Evolutionary conservation across 2,888 invertebrate genomes (phyloP).

Genomic region (Oligia latruncula): DNA sequence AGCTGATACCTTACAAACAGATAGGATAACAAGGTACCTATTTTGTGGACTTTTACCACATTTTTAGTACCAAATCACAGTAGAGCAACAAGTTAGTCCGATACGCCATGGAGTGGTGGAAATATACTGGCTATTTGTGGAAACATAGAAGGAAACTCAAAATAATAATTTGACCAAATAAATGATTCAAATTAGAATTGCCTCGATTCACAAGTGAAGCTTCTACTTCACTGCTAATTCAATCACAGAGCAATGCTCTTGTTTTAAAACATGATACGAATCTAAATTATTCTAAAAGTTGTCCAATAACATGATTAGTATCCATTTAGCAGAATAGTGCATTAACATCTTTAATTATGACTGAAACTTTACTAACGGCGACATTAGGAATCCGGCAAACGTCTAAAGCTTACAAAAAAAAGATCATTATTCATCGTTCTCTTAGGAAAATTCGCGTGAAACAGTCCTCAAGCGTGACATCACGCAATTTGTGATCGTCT

Average conservation of each 20-base stretch:
- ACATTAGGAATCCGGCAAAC: slow-evolving; percentile 57
- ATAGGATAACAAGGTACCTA: not conserved
- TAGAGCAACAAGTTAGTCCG: not conserved
- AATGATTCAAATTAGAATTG: not conserved
- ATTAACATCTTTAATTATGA: slow-evolving; percentile 36
- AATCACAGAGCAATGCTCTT: not conserved
- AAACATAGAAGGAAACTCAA: not conserved
- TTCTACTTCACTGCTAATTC: not conserved
- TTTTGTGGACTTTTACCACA: not conserved
- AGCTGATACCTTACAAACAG: not conserved
- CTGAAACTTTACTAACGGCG: slow-evolving; percentile 21
- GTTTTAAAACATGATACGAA: not conserved
- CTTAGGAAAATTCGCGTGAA: slow-evolving; percentile 41
- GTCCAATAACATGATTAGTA: slow-evolving; percentile 16
- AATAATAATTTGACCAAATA: not conserved
- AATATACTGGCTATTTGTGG: not conserved
- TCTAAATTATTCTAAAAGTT: not conserved
- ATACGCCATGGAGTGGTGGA: not conserved
- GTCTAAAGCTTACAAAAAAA: slow-evolving; percentile 32
- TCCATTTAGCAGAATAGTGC: slow-evolving; percentile 24
- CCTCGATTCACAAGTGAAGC: not conserved
- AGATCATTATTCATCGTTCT: slow-evolving; percentile 21
- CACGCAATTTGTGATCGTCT: slow-evolving; percentile 57
- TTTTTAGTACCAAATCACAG: not conserved
- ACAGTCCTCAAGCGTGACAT: slow-evolving; percentile 37